A percentile compares a stretch with the other conserved stretches of the same genome.
These are phyloP conservation scores for Decapterus maruadsi DNA, from an alignment of 2,797 vertebrate species.

Conservation along the genomic window DNA sequence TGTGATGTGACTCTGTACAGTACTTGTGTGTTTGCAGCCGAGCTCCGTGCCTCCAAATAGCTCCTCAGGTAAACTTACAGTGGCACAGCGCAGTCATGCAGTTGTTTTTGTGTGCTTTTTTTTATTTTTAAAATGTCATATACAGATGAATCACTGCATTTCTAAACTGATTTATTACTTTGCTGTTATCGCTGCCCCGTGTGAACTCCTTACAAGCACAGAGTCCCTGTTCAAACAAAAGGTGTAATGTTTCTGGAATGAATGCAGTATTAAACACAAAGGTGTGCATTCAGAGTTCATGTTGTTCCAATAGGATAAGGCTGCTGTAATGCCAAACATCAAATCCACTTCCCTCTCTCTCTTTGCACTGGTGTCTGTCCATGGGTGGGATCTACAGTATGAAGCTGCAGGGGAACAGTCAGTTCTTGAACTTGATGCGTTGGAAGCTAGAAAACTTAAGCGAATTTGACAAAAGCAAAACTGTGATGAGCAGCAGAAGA, in stretches of 20 bases:
- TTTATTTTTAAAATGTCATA: constrained; percentile 3
- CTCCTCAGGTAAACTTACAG: constrained; percentile 32
- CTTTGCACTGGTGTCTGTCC: too few species aligned
- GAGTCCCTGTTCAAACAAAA: constrained; percentile 17
- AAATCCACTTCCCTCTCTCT: too few species aligned
- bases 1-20: constrained; percentile 37
- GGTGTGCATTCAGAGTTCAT: background rate
- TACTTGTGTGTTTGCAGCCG: constrained; percentile 29
- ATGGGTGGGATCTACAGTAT: too few species aligned
- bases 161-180: constrained; percentile 49
- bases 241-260: constrained; percentile 1
- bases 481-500: background rate
- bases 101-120: constrained; percentile 7
- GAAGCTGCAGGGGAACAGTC: too few species aligned
- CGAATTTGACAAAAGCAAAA: background rate
- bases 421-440: background rate
- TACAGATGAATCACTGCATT: constrained; percentile 30
- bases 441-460: background rate
- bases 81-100: background rate
- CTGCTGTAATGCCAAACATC: background rate
- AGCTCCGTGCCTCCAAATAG: constrained; percentile 12
- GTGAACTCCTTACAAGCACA: constrained; percentile 24
- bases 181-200: constrained; percentile 33
- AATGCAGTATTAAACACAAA: constrained; percentile 13
- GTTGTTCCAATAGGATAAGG: background rate